These are phyloP conservation scores for Polyergus mexicanus DNA, from an alignment of 1,140 invertebrate genomes.

Conservation along the genomic window DNA sequence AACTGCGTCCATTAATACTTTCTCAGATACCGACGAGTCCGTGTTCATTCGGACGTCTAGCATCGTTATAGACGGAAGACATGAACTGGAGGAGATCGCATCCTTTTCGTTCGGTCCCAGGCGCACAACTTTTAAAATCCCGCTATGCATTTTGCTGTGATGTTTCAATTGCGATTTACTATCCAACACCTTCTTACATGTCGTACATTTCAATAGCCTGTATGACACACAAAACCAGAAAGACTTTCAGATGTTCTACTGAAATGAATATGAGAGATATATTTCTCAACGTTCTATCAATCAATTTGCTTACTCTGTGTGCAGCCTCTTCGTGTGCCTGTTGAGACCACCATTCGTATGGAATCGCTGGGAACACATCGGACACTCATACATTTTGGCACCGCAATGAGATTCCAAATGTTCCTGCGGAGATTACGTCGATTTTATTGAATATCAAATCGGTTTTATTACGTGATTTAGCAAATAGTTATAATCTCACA, in stretches of 20 bases:
- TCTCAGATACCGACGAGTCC: slow-evolving; percentile 85
- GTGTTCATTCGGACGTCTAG: slow-evolving; percentile 45
- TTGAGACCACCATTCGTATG: slow-evolving; percentile 83
- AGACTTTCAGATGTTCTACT: neutral
- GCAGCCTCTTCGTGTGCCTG: slow-evolving; percentile 84
- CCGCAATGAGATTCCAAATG: slow-evolving; percentile 87
- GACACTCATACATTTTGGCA: slow-evolving; percentile 82
- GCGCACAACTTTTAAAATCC: slow-evolving; percentile 54
- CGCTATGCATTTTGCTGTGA: slow-evolving; percentile 70
- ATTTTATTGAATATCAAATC: neutral
- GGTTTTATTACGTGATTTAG: neutral
- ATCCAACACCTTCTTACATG: slow-evolving; percentile 69
- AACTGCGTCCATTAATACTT: slow-evolving; percentile 86
- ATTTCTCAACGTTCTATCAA: neutral
- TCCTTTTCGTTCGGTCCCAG: slow-evolving; percentile 71
- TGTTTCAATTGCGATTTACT: slow-evolving; percentile 70
- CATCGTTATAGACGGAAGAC: neutral
- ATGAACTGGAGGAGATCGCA: slow-evolving; percentile 27
- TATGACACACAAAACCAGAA: neutral
- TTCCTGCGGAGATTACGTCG: slow-evolving; percentile 80
- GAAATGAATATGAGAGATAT: neutral
- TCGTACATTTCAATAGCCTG: slow-evolving; percentile 71
- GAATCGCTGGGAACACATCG: slow-evolving; percentile 85
- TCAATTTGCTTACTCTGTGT: slow-evolving; percentile 74
- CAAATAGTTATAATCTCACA: neutral